Evolutionary conservation across 2,888 invertebrate species (phyloP).

Genomic region (Ptilodon capucinus): DNA sequence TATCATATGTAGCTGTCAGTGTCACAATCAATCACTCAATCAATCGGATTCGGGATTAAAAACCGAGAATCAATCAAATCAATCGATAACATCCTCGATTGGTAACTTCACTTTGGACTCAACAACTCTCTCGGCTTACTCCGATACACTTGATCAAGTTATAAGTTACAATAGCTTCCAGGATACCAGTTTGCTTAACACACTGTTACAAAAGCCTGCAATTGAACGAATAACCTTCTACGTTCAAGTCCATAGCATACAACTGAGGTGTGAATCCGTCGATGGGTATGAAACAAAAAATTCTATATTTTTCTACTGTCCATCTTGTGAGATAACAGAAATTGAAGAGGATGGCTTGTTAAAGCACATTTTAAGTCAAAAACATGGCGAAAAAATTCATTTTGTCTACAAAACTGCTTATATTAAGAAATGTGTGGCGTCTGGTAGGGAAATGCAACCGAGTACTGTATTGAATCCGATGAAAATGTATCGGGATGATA

Average conservation of each 20-base stretch:
- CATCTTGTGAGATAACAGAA: conserved; percentile 54
- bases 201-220: conserved; percentile 63
- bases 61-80: conserved; percentile 47
- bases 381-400: conserved; percentile 71
- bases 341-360: conserved; percentile 61
- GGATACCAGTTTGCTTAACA: conserved; percentile 56
- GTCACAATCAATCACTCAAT: conserved; percentile 40
- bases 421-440: conserved; percentile 67
- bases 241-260: conserved; percentile 71
- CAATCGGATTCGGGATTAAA: conserved; percentile 60
- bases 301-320: conserved; percentile 59
- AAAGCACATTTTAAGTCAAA: conserved; percentile 61
- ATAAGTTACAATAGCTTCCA: conserved; percentile 73
- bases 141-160: conserved; percentile 67
- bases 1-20: conserved; percentile 48
- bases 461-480: conserved; percentile 73
- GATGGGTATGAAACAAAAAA: conserved; percentile 50
- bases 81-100: conserved; percentile 68
- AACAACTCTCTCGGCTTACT: conserved; percentile 67
- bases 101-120: conserved; percentile 71
- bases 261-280: conserved; percentile 50
- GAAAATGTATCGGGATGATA: conserved; percentile 74
- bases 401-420: conserved; percentile 74
- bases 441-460: conserved; percentile 69
- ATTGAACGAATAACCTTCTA: conserved; percentile 74